Base-by-base conservation (phyloP, 2,113 vertebrate genomes). In the Struthio camelus region DNA sequence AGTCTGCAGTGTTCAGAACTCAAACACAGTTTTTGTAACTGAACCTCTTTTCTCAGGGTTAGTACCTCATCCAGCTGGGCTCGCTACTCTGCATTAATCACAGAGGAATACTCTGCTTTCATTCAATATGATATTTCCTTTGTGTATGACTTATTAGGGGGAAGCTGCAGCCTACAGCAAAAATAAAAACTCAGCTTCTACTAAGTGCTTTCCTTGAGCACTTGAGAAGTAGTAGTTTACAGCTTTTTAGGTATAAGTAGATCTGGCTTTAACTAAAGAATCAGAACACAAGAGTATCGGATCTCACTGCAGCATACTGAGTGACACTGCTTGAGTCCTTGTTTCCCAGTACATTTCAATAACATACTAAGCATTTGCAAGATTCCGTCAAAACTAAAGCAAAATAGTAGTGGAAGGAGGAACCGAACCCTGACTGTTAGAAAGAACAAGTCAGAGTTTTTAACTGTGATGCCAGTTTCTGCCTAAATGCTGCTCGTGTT, bases 221-320 rank as follows among this genome's bases (percentile, higher is more conserved):
- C n/a, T n/a, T 89, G 91, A 80, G 36, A 12, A 75, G 28, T 76
- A 90, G 69, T 36, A 86, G 9, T 90, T 90, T 79, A 64, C 32
- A 93, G 51, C 5, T 48, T 84, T 90, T 93, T 67, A 94, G 28
- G 32, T 64, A 27, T n/a, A 84, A 78, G 51, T 61, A 84, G 61
- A 22, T 72, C 42, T 67, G 61, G 86, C 88, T 94, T 91, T 94
- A 38, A 53, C 69, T 79, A 61, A 88, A 86, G 65, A 86, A 95
- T 8, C 16, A 71, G 19, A 88, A 19, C 51, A 71, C 14, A 54
- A 89, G 15, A 76, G 14, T 36, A 85, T 69, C 25, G 80, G 69
- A 80, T 58, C 28, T 61, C 76, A 85, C 65, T 87, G 27, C 56
- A 58, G 30, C 14, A 87, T 42, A 19, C 51, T 12, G 8, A 3